A percentile compares a stretch with the other conserved stretches of the same genome.
Conservation (phyloP, 2,113 vertebrate species). For the Trogon surrucura region DNA sequence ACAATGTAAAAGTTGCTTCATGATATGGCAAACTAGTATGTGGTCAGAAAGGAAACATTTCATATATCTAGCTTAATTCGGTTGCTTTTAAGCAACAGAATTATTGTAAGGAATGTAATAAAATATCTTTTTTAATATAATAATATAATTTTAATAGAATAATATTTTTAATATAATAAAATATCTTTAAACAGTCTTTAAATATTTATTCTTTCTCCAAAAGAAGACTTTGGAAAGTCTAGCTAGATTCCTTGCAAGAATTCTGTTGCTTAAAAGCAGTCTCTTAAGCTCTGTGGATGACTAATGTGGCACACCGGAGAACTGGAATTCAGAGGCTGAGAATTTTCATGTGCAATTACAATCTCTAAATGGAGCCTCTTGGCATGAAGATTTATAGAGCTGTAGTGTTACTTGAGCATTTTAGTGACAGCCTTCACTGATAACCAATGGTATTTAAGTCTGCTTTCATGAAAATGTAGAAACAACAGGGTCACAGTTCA, state of each 20-base stretch:
- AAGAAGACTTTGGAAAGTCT: not conserved
- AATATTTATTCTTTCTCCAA: not conserved
- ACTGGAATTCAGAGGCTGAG: not conserved
- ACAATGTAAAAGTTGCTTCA: not conserved
- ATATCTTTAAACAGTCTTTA: not conserved
- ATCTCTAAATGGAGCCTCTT: not conserved
- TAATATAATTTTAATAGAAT: too few species aligned
- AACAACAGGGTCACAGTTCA: not conserved
- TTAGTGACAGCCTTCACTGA: not conserved
- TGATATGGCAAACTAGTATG: not conserved
- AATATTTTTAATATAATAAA: too few species aligned
- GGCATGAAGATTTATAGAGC: not conserved
- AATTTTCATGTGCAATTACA: not conserved
- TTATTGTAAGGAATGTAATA: too few species aligned
- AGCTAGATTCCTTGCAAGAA: not conserved
- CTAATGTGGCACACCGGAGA: not conserved
- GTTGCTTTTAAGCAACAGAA: too few species aligned
- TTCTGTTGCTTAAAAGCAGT: not conserved
- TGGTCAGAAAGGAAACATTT: not conserved
- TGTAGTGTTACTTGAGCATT: not conserved
- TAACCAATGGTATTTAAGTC: not conserved
- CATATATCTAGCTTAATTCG: too few species aligned
- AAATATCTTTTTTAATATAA: too few species aligned
- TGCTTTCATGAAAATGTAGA: not conserved
- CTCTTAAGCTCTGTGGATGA: not conserved